A percentile compares a stretch with the other conserved stretches of the same genome.
phyloP scores from a whole-genome alignment of 2,888 invertebrate genomes.

The Pelosia muscerda region DNA sequence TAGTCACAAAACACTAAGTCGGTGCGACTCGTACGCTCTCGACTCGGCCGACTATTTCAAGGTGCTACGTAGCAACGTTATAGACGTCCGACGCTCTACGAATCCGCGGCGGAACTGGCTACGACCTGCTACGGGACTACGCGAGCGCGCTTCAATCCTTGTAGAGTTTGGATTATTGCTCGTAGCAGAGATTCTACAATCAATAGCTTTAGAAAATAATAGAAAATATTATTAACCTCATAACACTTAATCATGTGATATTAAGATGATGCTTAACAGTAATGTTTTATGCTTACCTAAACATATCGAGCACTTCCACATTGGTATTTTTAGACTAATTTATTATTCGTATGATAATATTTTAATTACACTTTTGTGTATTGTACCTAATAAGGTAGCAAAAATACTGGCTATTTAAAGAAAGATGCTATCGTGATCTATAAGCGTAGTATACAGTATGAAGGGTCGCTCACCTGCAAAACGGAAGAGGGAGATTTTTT shows the following conservation, averaged over 20 bases:
- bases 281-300: background rate
- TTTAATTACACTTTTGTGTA: background rate
- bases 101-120: constrained; percentile 78
- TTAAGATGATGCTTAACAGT: background rate
- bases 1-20: constrained; percentile 48
- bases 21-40: constrained; percentile 39
- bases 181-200: constrained; percentile 81
- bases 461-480: background rate
- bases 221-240: background rate
- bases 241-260: background rate
- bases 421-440: background rate
- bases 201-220: constrained; percentile 70
- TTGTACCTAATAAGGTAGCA: background rate
- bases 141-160: constrained; percentile 74
- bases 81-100: constrained; percentile 73
- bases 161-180: constrained; percentile 77
- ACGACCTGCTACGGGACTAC: constrained; percentile 66
- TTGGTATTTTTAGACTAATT: background rate
- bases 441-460: background rate
- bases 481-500: background rate
- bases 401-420: background rate
- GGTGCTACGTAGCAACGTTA: constrained; percentile 55
- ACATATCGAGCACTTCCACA: background rate
- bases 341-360: no score
- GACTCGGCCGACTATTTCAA: constrained; percentile 40